Percentiles rank a stretch among this genome's conserved stretches.
Conservation (phyloP, 2,888 invertebrate species). For the Spilosoma lubricipeda region DNA sequence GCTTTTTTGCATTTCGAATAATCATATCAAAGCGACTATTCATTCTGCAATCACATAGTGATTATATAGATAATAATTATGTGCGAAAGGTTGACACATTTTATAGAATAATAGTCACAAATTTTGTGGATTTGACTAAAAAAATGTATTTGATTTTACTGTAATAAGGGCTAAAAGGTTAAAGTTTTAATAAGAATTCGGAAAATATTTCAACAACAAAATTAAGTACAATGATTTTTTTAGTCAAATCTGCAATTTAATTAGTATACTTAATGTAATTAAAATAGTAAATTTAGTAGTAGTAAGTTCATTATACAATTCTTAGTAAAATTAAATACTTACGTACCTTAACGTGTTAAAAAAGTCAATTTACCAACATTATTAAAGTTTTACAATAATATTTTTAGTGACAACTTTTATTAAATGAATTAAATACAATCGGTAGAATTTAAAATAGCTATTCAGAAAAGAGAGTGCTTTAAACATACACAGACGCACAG, state of each 20-base stretch:
- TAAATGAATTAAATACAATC: neutral
- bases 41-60: neutral
- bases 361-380: neutral
- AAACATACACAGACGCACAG: neutral
- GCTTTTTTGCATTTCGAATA: slow-evolving; percentile 31
- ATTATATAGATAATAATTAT: too few relatives aligned
- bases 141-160: neutral
- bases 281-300: neutral
- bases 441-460: neutral
- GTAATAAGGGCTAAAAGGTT: neutral
- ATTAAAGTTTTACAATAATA: neutral
- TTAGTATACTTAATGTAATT: neutral
- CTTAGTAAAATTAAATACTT: neutral
- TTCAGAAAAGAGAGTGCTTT: neutral
- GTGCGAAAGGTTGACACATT: slow-evolving; percentile 13
- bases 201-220: neutral
- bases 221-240: neutral
- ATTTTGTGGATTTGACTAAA: neutral
- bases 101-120: neutral
- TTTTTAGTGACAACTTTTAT: neutral
- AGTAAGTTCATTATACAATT: neutral
- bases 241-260: neutral
- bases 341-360: neutral
- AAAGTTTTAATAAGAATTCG: neutral
- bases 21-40: neutral